phyloP scores from a whole-genome alignment of 2,888 invertebrate species.

The Prionchulus punctatus region DNA sequence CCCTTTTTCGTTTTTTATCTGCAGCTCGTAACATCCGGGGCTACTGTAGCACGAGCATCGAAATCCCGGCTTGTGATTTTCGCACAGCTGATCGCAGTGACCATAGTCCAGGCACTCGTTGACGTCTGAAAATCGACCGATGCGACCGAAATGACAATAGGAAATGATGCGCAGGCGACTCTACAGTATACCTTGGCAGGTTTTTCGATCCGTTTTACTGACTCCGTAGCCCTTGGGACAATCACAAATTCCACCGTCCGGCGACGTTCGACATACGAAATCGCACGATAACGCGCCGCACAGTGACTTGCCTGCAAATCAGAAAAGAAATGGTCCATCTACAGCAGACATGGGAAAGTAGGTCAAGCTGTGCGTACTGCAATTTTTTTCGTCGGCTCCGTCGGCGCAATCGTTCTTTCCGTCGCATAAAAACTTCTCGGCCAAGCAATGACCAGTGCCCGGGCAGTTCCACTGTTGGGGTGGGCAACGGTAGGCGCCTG shows the following conservation, averaged over 20 bases:
- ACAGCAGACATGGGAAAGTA: too few relatives aligned
- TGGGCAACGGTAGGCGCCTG: slow-evolving; percentile 12
- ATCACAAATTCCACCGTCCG: slow-evolving; percentile 71
- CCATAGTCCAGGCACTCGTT: slow-evolving; percentile 51
- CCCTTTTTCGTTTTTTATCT: slow-evolving; percentile 14
- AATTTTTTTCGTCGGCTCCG: slow-evolving; percentile 62
- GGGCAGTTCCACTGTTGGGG: slow-evolving; percentile 18
- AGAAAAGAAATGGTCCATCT: background rate
- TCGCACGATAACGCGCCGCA: slow-evolving; percentile 74
- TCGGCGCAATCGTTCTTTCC: slow-evolving; percentile 90
- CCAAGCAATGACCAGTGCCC: slow-evolving; percentile 71
- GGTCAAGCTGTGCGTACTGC: slow-evolving; percentile 18
- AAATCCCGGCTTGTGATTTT: slow-evolving; percentile 65
- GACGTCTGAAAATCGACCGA: slow-evolving; percentile 46
- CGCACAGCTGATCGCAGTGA: slow-evolving; percentile 75
- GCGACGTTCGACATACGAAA: slow-evolving; percentile 73
- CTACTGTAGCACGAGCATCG: slow-evolving; percentile 22
- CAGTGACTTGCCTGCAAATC: slow-evolving; percentile 48
- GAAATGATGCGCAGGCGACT: background rate
- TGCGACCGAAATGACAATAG: background rate
- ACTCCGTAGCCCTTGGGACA: slow-evolving; percentile 70
- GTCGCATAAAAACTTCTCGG: slow-evolving; percentile 82
- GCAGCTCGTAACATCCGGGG: slow-evolving; percentile 23
- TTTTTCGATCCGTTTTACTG: slow-evolving; percentile 57
- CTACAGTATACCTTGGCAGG: slow-evolving; percentile 54